phyloP scores from a whole-genome alignment of 2,888 invertebrate genomes.

The Ophion ellenae region DNA sequence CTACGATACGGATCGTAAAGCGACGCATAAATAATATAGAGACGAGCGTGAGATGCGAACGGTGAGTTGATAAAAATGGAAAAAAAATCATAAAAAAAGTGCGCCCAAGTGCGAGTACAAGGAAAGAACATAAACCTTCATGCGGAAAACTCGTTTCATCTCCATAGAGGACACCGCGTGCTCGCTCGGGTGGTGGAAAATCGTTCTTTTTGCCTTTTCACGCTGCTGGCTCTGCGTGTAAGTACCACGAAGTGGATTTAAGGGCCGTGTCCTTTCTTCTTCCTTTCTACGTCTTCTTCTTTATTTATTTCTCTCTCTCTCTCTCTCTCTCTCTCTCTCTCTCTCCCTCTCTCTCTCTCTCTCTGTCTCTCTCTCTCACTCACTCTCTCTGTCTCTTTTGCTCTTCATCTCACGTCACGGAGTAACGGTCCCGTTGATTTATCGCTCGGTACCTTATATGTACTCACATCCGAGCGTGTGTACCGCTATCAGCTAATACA shows the following conservation, averaged over 20 bases:
- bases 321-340: neutral
- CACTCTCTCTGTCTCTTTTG: neutral
- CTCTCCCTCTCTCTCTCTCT: neutral
- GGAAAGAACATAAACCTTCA: constrained; percentile 48
- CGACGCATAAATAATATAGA: constrained; percentile 37
- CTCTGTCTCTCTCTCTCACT: neutral
- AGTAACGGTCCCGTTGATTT: constrained; percentile 51
- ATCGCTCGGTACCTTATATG: constrained; percentile 15
- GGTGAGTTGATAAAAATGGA: constrained; percentile 18
- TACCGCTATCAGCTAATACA: neutral
- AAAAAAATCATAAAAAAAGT: neutral
- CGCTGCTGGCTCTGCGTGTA: constrained; percentile 37
- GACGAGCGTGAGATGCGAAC: constrained; percentile 41
- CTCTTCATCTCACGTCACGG: constrained; percentile 1
- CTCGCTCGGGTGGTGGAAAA: constrained; percentile 37
- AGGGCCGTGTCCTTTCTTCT: constrained; percentile 36
- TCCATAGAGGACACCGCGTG: constrained; percentile 29
- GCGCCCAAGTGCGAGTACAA: constrained; percentile 44
- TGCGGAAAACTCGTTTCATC: constrained; percentile 38
- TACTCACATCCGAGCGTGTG: neutral
- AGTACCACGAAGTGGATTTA: constrained; percentile 55
- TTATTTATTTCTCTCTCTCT: neutral
- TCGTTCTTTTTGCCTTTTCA: constrained; percentile 29
- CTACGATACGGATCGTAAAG: neutral
- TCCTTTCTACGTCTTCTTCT: constrained; percentile 8